Conservation (phyloP, 2,113 vertebrate species). For the Lepidothrix coronata region DNA sequence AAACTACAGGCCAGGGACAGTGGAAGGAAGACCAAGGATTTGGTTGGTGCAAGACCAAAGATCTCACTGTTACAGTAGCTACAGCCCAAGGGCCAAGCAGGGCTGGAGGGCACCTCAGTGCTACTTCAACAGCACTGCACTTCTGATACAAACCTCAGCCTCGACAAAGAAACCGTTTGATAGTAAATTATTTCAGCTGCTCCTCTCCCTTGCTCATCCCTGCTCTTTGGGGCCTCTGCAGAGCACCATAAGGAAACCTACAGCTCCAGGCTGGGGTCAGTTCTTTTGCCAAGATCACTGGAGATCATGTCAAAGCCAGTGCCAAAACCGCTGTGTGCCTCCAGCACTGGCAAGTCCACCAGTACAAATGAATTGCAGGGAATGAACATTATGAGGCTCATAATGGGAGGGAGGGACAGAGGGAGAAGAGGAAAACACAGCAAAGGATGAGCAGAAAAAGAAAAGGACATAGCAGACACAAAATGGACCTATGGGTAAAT, state of each 20-base stretch:
- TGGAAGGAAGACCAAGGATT: background rate
- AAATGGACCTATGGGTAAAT: background rate
- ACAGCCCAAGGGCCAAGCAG: fast-evolving
- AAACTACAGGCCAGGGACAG: background rate
- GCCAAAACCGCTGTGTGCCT: constrained; percentile 11
- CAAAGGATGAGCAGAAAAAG: background rate
- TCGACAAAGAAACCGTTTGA: background rate
- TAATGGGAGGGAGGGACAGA: background rate
- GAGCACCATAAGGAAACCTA: background rate
- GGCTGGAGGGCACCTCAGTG: background rate
- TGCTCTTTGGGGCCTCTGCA: background rate
- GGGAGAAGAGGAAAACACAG: background rate
- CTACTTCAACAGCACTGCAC: background rate
- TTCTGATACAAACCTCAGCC: background rate
- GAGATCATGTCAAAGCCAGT: background rate
- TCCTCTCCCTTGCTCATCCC: background rate
- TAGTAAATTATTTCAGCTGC: background rate
- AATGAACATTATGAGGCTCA: background rate
- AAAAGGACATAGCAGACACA: background rate
- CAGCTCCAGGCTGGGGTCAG: background rate
- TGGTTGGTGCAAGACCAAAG: background rate
- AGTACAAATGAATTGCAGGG: background rate
- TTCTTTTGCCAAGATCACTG: background rate
- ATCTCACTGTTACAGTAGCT: background rate
- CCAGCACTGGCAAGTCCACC: background rate